Base-by-base conservation (phyloP, 2,797 vertebrate genomes). In the Morelia viridis region DNA sequence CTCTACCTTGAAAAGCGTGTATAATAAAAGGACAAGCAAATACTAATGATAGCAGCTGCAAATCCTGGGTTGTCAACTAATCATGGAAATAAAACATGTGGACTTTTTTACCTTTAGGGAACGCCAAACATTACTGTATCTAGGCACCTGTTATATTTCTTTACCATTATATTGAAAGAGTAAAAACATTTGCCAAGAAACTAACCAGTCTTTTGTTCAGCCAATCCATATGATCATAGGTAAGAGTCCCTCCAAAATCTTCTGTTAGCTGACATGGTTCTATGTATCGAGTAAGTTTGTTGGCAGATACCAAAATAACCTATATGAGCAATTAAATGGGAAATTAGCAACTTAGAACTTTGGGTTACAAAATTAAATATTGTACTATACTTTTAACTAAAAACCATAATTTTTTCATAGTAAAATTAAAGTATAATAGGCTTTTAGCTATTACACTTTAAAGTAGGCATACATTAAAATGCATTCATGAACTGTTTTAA, bases 301-400 rank as follows among this genome's bases (percentile, higher is more conserved):
- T 99, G 93, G 99, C 99, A 62, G 99, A 99, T 53, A 99, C 99
- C 97, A 99, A 98, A 97, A 99, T 99, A 96, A 99, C 99, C 99
- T 99, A 97, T 64, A 96, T 95, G 58, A 90, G 93, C 11, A 90
- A 95, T 90, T 83, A 65, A 92, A 84, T 86, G 89, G 62, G 15
- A 87, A 41, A 64, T 86, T 3, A 91, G 61, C 28, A 60, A 46
- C 31, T 19, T 46, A 24, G 7, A 22, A 24, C 5, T 57, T 88
- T 50, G 12, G 13, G 24, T 11, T 46, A 68, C 24, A 46, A 91
- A 91, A 87, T 4, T 19, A 61, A 89, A 61, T 5, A 60, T 9
- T 53, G 35, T 91, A 84, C 7, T 53, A 31, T 80, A 87, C 68
- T 62, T 76, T 24, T 15, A 87, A 60, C 26, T 19, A 76, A 28